Conservation (phyloP, 2,797 vertebrate genomes). For the Cebuella pygmaea region DNA sequence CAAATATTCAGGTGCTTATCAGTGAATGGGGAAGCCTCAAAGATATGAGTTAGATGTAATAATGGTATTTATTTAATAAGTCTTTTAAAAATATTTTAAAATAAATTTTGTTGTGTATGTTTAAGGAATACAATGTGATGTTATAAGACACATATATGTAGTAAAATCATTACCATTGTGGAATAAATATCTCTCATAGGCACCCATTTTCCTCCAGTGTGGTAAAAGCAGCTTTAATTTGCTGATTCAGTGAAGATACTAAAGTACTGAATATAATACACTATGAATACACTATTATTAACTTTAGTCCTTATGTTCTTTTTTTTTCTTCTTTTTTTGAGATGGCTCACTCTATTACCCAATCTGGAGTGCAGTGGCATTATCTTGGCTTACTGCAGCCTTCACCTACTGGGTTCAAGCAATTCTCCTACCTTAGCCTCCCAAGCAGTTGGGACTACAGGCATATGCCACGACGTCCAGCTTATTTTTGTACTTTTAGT, state of each 20-base stretch:
- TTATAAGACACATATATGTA: background rate
- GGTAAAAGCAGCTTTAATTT: background rate
- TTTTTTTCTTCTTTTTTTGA: too few relatives aligned
- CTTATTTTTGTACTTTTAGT: too few relatives aligned
- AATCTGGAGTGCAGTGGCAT: too few relatives aligned
- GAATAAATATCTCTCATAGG: background rate
- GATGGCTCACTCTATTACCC: too few relatives aligned
- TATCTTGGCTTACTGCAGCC: too few relatives aligned
- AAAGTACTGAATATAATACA: background rate
- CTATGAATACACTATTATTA: background rate
- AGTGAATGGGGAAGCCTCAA: background rate
- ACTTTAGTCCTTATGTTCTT: background rate
- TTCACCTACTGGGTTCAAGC: too few relatives aligned
- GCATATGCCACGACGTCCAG: too few relatives aligned
- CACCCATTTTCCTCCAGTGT: background rate
- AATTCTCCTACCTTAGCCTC: too few relatives aligned
- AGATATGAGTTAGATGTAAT: background rate
- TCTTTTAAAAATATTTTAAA: background rate
- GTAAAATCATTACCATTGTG: background rate
- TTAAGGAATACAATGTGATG: background rate
- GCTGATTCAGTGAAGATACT: background rate
- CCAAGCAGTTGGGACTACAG: too few relatives aligned
- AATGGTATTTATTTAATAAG: background rate
- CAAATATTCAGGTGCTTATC: background rate
- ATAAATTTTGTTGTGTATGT: background rate